A percentile compares a stretch with the other conserved stretches of the same genome.
phyloP scores from a whole-genome alignment of 2,797 vertebrate genomes.

The Chaunax sp. region DNA sequence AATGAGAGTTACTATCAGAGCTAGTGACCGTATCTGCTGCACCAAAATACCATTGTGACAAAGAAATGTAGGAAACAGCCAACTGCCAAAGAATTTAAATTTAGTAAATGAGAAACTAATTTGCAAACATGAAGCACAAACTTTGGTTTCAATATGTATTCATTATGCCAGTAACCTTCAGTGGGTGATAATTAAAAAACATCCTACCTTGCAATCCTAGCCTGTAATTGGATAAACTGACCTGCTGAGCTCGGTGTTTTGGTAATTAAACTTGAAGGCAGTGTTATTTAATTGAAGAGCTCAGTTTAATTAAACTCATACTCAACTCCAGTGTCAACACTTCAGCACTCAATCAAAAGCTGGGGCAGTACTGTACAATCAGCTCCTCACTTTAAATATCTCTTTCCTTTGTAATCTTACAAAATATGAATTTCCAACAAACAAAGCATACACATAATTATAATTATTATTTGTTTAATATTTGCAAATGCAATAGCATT shows the following conservation, averaged over 20 bases:
- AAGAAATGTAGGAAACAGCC: conserved; percentile 47
- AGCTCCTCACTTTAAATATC: conserved; percentile 43
- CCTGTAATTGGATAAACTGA: conserved; percentile 81
- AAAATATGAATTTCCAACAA: conserved; percentile 5
- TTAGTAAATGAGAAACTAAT: conserved; percentile 55
- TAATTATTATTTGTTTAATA: background rate
- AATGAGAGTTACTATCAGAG: conserved; percentile 7
- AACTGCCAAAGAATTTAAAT: conserved; percentile 35
- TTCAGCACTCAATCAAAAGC: conserved; percentile 75
- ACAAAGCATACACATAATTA: background rate
- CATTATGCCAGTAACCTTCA: conserved; percentile 77
- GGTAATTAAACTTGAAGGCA: conserved; percentile 80
- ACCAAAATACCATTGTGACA: conserved; percentile 42
- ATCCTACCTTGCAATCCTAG: conserved; percentile 74
- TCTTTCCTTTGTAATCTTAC: conserved; percentile 15
- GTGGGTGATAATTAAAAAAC: conserved; percentile 76
- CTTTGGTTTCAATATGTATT: conserved; percentile 57
- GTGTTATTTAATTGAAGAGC: conserved; percentile 80
- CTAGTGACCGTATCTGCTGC: background rate
- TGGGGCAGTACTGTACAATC: conserved; percentile 48
- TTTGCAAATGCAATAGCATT: conserved; percentile 10
- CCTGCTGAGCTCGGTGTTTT: conserved; percentile 78
- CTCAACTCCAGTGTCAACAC: conserved; percentile 75
- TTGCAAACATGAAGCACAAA: conserved; percentile 50
- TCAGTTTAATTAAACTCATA: conserved; percentile 78